These are phyloP conservation scores for Ceramica pisi DNA, from an alignment of 2,888 invertebrate species.

Conservation along the genomic window DNA sequence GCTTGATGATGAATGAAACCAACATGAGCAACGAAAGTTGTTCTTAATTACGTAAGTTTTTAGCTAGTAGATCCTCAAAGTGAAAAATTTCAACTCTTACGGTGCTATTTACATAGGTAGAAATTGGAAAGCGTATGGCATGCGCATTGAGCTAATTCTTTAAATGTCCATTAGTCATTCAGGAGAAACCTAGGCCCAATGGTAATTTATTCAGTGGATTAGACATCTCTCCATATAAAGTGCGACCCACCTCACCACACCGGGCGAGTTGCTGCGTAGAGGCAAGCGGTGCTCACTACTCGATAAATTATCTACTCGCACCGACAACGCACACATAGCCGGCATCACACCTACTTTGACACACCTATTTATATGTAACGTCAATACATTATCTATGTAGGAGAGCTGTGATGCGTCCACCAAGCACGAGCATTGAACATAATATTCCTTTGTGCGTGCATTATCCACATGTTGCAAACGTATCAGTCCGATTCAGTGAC, in stretches of 20 bases:
- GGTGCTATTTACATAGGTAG: constrained; percentile 59
- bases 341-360: constrained; percentile 63
- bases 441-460: constrained; percentile 79
- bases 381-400: constrained; percentile 64
- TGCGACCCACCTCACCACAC: constrained; percentile 79
- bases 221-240: constrained; percentile 88
- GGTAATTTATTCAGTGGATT: constrained; percentile 87
- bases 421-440: constrained; percentile 59
- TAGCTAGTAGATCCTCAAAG: background rate
- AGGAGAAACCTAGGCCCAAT: constrained; percentile 85
- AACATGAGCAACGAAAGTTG: background rate
- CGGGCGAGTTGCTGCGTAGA: constrained; percentile 61
- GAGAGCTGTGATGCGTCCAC: constrained; percentile 69
- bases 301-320: constrained; percentile 84
- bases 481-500: constrained; percentile 53
- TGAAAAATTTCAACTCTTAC: constrained; percentile 36
- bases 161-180: constrained; percentile 85
- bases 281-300: constrained; percentile 72
- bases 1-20: background rate
- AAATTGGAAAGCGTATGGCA: constrained; percentile 80
- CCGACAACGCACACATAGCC: constrained; percentile 60
- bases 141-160: constrained; percentile 82
- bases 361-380: constrained; percentile 68
- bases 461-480: constrained; percentile 66
- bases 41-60: background rate